These are phyloP conservation scores for Macaca nemestrina DNA, from an alignment of 2,113 vertebrate species.

Conservation along the genomic window DNA sequence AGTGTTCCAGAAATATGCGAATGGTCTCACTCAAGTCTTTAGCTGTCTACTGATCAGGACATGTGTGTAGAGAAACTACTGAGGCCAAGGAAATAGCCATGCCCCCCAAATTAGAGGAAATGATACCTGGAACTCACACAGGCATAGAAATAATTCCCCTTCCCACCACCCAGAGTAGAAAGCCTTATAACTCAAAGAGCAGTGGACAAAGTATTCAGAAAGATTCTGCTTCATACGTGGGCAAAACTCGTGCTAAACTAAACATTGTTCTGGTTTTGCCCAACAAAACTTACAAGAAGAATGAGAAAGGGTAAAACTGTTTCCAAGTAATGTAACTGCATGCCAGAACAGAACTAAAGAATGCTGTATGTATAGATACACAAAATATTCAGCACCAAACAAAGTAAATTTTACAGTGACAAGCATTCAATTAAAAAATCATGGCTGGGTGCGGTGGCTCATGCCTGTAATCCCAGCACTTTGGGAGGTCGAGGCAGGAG, in stretches of 20 bases:
- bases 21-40: background rate
- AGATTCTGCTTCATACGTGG: background rate
- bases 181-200: background rate
- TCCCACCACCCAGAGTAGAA: background rate
- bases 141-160: background rate
- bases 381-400: background rate
- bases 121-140: background rate
- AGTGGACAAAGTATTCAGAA: background rate
- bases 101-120: background rate
- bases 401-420: background rate
- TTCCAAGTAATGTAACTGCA: background rate
- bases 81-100: background rate
- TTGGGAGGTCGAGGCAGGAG: too few relatives aligned
- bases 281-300: background rate
- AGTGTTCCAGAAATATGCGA: background rate
- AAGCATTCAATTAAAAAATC: background rate
- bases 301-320: background rate
- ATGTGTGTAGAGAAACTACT: background rate
- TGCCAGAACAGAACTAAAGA: background rate
- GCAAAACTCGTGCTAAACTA: background rate
- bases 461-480: too few relatives aligned
- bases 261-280: background rate
- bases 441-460: background rate
- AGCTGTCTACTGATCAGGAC: background rate
- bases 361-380: background rate